These are phyloP conservation scores for Micromesistius poutassou DNA, from an alignment of 2,797 vertebrate species.

Conservation along the genomic window DNA sequence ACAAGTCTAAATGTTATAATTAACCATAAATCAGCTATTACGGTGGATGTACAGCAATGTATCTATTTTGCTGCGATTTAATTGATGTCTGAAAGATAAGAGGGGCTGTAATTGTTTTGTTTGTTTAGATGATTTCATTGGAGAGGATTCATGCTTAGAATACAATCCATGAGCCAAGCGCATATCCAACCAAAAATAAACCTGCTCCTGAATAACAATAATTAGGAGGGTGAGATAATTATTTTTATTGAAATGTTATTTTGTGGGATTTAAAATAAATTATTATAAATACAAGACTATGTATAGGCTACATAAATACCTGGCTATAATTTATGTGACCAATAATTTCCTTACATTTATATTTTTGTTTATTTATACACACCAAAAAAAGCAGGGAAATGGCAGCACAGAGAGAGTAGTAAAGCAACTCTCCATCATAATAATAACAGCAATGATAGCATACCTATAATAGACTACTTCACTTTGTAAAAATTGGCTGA, in stretches of 20 bases:
- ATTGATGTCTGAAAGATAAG: not conserved
- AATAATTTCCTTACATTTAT: not conserved
- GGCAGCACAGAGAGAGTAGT: not conserved
- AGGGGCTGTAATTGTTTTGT: constrained; percentile 2
- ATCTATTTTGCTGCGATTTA: not conserved
- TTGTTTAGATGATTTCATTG: constrained; percentile 25
- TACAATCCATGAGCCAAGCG: constrained; percentile 53
- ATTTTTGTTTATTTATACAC: not conserved
- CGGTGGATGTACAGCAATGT: not conserved
- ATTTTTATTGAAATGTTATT: not conserved
- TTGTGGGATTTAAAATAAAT: constrained; percentile 1
- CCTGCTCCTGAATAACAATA: not conserved
- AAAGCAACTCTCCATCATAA: not conserved
- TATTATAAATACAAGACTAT: not conserved
- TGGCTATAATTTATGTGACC: not conserved
- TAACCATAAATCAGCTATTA: not conserved
- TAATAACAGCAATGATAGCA: not conserved
- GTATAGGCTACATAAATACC: not conserved
- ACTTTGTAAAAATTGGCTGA: constrained; percentile 15
- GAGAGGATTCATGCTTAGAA: constrained; percentile 30
- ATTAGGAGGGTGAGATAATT: not conserved
- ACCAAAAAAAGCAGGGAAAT: not conserved
- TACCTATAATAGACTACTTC: not conserved
- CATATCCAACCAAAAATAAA: constrained; percentile 35
- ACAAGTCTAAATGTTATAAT: not conserved